Base-by-base conservation (phyloP, 2,113 vertebrate species). In the Tragelaphus scriptus region DNA sequence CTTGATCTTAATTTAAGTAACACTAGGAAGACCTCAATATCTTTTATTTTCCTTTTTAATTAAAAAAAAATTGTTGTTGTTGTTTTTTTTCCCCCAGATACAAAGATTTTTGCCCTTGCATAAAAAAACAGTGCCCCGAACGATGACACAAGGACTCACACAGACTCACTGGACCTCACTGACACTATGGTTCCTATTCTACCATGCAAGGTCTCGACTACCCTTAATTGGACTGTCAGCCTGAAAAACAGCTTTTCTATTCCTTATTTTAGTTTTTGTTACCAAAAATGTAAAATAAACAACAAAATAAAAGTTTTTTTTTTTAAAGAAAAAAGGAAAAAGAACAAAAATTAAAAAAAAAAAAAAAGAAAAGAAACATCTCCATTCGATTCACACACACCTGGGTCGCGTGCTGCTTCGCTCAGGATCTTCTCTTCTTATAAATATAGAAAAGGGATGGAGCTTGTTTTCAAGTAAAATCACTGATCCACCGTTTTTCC, bases 81-180 rank as follows among this genome's bases (percentile, higher is more conserved):
- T 77, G 71, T 77, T 77, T 0, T 95, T 97, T 99, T 98, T 97
- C 97, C 99, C 99, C 99, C 98, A 98, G 99, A 99, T 99, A 99
- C 99, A 99, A 99, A 99, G 98, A 98, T 98, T 99, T 99, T 99
- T 98, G 99, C 99, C 99, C 99, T 99, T 99, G 99, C 99, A 99
- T 99, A 99, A 99, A 99, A 99, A 99, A 99, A 99, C 99, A 99
- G 99, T 99, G 99, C 99, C 99, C 98, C 98, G 98, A 98, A 99
- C 99, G 99, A 99, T 99, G 99, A 99, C 99, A 99, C 99, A 99
- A 99, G 99, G 99, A 99, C 99, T 99, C 99, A 99, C 99, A 98
- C 99, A 99, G 99, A 99, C 99, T 99, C 99, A 99, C 99, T 98
- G 99, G 99, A 99, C 99, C 99, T 99, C 99, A 99, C 99, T 99